Evolutionary conservation across 2,113 vertebrate genomes (phyloP), one percentile per base, ranked within the genome.

Genomic region (Puntigrus tetrazona): DNA sequence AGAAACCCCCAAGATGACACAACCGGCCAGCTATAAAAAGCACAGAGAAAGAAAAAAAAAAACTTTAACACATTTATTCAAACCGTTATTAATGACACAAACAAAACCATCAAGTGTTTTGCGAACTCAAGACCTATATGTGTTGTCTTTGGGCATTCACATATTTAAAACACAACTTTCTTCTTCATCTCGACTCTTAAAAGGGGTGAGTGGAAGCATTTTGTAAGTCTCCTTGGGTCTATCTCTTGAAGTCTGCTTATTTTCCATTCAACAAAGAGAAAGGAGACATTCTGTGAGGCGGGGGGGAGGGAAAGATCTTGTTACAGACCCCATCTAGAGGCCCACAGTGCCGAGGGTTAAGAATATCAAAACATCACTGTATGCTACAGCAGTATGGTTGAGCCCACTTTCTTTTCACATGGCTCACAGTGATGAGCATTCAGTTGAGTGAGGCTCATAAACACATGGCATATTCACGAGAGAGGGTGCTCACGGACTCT

Each of bases 1-100:
- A 55, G 97, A 96, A 91, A 99, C 96, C 0, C 98, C 98, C 87
- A 99, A 94, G 90, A 99, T 96, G n/a, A 98, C 96, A 11, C 98
- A 97, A 87, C 97, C 98, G 0, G 96, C 95, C 87, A 99, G 92
- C 97, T 99, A 63, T 31, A 38, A n/a, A 41, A 41, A 76, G 29
- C 11, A 47, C 4, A 75, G 31, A 77, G 3, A 52, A 25, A 22
- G 18, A 82, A 29, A 38, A 10, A 45, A 73, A 27, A 57, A 50
- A 5, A 31, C 5, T 25, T 78, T 7, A 65, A 22, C 3, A 55
- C 63, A 45, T 76, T 25, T 1, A 2, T 2, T 25, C 6, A 81
- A 34, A 34, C 22, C 61, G 2, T 41, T 61, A 10, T 67, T 29
- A 34, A 65, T 29, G 10, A 25, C 25, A 31, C 14, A 22, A 41